Conservation (phyloP, 2,888 invertebrate species). For the Aspidiotus destructor region DNA sequence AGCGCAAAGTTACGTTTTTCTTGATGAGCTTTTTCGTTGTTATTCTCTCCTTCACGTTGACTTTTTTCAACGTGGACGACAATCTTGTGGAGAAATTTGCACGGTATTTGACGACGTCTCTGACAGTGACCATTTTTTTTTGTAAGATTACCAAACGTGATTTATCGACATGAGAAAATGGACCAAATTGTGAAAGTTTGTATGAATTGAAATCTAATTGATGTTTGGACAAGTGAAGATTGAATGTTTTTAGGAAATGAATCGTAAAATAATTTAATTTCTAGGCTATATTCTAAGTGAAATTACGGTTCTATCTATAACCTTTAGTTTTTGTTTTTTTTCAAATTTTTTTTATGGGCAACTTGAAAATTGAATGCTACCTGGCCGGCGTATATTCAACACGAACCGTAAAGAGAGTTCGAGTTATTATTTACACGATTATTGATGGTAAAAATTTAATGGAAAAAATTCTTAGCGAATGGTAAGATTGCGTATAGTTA, state of each 20-base stretch:
- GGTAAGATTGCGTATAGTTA: slow-evolving; percentile 8
- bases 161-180: too few relatives aligned
- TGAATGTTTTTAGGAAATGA: not conserved
- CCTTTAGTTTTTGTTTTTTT: not conserved
- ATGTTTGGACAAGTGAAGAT: not conserved
- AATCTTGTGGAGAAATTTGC: too few relatives aligned
- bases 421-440: not conserved
- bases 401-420: too few relatives aligned
- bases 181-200: not conserved
- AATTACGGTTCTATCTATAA: not conserved
- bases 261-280: not conserved
- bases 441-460: too few relatives aligned
- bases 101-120: too few relatives aligned
- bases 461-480: not conserved
- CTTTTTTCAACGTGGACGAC: slow-evolving; percentile 10
- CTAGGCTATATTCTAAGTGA: slow-evolving; percentile 3
- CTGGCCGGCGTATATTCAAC: too few relatives aligned
- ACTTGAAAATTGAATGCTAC: too few relatives aligned
- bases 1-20: slow-evolving; percentile 24
- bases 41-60: slow-evolving; percentile 8
- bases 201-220: slow-evolving; percentile 7
- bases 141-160: too few relatives aligned
- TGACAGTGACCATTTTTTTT: too few relatives aligned
- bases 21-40: not conserved
- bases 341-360: not conserved